These are phyloP conservation scores for Busseola fusca DNA, from an alignment of 2,888 invertebrate genomes.

Conservation along the genomic window DNA sequence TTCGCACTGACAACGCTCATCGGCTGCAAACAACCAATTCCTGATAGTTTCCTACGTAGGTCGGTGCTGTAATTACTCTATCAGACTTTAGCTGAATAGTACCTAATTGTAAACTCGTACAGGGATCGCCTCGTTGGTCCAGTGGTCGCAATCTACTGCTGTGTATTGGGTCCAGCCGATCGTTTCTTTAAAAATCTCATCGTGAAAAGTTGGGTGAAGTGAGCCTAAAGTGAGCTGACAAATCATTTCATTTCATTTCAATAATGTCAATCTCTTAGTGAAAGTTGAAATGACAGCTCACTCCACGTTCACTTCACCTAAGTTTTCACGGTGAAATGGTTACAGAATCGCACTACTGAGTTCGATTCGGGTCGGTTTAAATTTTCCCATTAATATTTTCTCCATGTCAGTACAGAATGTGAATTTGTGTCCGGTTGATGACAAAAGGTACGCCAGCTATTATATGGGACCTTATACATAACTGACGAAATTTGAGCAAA, in stretches of 20 bases:
- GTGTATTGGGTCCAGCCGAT: neutral
- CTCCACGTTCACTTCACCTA: no score
- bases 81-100: conserved; percentile 18
- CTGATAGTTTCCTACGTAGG: conserved; percentile 28
- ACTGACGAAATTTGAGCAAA: neutral
- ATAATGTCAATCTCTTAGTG: no score
- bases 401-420: no score
- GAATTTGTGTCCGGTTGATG: no score
- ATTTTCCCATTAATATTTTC: neutral
- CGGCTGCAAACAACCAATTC: conserved; percentile 30
- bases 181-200: no score
- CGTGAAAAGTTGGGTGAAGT: no score
- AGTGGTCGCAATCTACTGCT: neutral
- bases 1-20: conserved; percentile 41
- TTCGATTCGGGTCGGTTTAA: no score
- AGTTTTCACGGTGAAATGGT: no score
- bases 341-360: no score
- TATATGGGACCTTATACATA: neutral
- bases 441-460: neutral
- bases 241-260: no score
- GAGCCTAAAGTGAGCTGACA: no score
- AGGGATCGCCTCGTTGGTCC: neutral
- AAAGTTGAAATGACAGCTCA: no score
- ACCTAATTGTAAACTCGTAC: conserved; percentile 2
- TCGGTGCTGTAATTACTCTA: conserved; percentile 46